Evolutionary conservation across 2,113 vertebrate species (phyloP).

Genomic region (Saimiri boliviensis): DNA sequence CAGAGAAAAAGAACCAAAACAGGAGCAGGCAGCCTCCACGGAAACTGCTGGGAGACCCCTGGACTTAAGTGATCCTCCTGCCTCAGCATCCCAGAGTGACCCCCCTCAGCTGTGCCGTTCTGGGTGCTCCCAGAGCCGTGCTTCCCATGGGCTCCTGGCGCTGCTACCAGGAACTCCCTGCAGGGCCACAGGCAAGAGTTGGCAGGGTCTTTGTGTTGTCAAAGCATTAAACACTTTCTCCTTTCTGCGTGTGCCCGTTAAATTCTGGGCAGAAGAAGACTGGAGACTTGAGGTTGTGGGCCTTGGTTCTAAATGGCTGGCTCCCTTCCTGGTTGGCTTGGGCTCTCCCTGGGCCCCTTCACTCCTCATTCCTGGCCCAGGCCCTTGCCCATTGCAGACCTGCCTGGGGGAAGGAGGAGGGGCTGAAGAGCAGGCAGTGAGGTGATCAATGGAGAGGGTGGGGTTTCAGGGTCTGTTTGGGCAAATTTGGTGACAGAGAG

Average conservation of each 20-base stretch:
- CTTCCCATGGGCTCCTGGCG: background rate
- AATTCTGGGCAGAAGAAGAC: background rate
- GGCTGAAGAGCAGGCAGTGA: accelerated
- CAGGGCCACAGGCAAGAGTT: background rate
- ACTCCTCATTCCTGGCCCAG: accelerated
- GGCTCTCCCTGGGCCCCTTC: background rate
- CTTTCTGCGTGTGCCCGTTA: accelerated
- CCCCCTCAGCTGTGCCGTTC: accelerated
- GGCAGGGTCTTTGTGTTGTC: background rate
- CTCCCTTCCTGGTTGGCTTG: background rate
- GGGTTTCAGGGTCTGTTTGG: background rate
- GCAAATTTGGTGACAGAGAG: background rate
- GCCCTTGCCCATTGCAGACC: accelerated
- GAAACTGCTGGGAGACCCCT: background rate
- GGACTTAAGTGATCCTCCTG: no score
- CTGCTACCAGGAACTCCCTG: background rate
- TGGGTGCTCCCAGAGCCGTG: accelerated
- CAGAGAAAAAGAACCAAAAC: background rate
- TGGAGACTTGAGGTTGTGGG: background rate
- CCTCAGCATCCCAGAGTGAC: no score
- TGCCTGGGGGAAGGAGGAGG: no score
- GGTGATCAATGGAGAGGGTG: accelerated
- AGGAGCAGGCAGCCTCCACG: background rate
- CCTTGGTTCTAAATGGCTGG: background rate
- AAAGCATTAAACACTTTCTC: background rate